Evolutionary conservation across 2,797 vertebrate genomes (phyloP).

Genomic region (Acanthornis magna): DNA sequence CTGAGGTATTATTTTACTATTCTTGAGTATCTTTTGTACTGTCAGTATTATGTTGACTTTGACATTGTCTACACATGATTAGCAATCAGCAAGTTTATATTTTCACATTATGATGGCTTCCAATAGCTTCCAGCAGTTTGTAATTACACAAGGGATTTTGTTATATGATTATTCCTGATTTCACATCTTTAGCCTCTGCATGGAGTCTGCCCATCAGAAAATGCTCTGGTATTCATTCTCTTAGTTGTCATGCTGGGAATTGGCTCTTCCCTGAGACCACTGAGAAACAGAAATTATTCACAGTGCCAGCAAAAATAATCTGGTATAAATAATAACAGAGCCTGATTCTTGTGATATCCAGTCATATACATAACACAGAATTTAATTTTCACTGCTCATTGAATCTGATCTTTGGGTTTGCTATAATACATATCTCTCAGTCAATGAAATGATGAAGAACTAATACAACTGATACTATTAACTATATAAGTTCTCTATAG

Average conservation of each 20-base stretch:
- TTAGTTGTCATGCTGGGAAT: not conserved
- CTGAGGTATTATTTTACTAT: not conserved
- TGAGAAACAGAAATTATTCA: slow-evolving; percentile 10
- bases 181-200: not conserved
- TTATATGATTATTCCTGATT: not conserved
- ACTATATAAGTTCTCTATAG: not conserved
- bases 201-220: not conserved
- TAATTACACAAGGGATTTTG: slow-evolving; percentile 7
- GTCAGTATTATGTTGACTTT: not conserved
- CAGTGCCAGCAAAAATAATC: not conserved
- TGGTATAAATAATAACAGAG: not conserved
- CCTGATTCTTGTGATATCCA: not conserved
- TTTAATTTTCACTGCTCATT: not conserved
- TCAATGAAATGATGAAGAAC: not conserved
- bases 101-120: slow-evolving; percentile 24
- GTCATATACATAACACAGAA: not conserved
- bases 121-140: slow-evolving; percentile 22
- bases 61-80: slow-evolving; percentile 28
- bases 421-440: not conserved
- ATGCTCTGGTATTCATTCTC: not conserved
- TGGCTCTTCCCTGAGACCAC: not conserved
- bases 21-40: not conserved
- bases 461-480: not conserved
- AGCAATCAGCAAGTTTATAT: slow-evolving; percentile 28
- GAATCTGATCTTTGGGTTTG: not conserved